Evolutionary conservation across 1,140 invertebrate genomes (phyloP).

Genomic region (Bactericera cockerelli): DNA sequence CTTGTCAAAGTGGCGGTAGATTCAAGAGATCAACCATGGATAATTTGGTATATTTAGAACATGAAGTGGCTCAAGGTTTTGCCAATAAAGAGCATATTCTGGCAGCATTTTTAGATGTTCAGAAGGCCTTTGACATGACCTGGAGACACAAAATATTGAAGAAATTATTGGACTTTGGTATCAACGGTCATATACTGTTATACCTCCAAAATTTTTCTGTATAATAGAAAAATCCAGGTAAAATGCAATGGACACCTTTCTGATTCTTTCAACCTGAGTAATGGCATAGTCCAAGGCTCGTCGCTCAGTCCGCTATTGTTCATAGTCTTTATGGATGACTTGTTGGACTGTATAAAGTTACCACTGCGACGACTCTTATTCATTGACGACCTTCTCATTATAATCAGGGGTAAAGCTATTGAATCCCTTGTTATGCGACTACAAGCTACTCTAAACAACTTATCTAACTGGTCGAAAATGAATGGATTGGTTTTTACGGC

Average conservation of each 20-base stretch:
- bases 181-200: neutral
- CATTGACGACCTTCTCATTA: conserved; percentile 6
- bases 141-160: neutral
- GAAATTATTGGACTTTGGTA: neutral
- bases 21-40: neutral
- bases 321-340: neutral
- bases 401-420: neutral
- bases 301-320: conserved; percentile 8
- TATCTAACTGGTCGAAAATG: neutral
- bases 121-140: conserved; percentile 9
- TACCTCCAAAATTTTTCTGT: neutral
- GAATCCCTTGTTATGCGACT: neutral
- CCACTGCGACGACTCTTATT: neutral
- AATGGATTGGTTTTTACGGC: neutral
- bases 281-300: conserved; percentile 12
- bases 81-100: neutral
- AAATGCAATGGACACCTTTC: no score
- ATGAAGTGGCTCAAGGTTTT: neutral
- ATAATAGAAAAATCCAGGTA: no score
- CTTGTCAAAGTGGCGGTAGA: neutral
- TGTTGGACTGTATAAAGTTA: neutral
- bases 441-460: neutral
- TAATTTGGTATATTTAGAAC: neutral
- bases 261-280: neutral
- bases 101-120: neutral